Percentiles rank a stretch among this genome's conserved stretches.
Evolutionary conservation across 2,113 vertebrate species (phyloP).

Genomic region (Peucedramus taeniatus): DNA sequence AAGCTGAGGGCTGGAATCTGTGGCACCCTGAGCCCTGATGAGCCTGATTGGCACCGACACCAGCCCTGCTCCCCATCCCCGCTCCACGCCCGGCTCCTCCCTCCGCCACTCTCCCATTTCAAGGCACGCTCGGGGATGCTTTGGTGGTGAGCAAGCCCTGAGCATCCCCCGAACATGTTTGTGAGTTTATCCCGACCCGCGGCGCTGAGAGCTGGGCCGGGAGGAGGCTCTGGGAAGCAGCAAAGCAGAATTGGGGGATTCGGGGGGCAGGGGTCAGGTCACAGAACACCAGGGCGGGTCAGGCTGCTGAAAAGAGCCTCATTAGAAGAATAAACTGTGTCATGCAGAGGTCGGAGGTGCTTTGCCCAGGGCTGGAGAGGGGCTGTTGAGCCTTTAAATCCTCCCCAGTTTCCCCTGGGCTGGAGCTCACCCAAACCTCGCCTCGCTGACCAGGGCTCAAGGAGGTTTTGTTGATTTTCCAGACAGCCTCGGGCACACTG

Average conservation of each 20-base stretch:
- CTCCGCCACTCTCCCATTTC: not conserved
- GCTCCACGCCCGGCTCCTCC: not conserved
- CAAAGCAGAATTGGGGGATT: not conserved
- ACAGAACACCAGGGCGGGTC: not conserved
- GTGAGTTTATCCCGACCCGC: not conserved
- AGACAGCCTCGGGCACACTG: not conserved
- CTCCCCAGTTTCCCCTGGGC: not conserved
- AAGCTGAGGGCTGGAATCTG: not conserved
- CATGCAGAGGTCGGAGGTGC: not conserved
- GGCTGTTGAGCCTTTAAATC: not conserved
- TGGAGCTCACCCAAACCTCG: not conserved
- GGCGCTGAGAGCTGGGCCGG: not conserved
- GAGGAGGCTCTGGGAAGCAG: not conserved
- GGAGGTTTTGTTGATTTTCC: not conserved
- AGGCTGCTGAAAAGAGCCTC: not conserved
- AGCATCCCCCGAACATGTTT: not conserved
- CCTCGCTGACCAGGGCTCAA: not conserved
- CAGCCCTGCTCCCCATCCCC: not conserved
- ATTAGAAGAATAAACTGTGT: not conserved
- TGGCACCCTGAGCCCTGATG: not conserved
- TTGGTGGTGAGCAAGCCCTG: fast-evolving
- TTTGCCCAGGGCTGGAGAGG: not conserved
- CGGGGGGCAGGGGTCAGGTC: not conserved
- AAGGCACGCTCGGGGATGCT: not conserved
- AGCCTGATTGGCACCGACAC: not conserved